Conservation (phyloP, 2,113 vertebrate species). For the Strigops habroptila region DNA sequence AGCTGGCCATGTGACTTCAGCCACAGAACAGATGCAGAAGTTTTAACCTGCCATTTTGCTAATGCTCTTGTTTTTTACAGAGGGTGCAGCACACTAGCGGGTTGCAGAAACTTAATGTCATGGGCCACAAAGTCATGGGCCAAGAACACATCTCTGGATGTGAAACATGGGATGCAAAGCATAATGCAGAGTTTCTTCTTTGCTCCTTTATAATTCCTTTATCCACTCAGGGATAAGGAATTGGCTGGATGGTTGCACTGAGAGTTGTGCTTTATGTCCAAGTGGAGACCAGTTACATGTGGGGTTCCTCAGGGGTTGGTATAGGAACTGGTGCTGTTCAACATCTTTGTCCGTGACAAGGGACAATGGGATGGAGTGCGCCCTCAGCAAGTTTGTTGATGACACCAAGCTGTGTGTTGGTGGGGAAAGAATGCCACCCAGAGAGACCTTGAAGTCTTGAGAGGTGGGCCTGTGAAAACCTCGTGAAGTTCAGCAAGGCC, state of each 20-base stretch:
- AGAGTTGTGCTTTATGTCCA: background rate
- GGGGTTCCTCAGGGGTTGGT: background rate
- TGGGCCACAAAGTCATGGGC: no score
- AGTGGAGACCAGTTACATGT: background rate
- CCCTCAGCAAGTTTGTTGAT: background rate
- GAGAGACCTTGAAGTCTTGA: background rate
- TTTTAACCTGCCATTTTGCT: background rate
- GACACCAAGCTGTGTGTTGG: background rate
- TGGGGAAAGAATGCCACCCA: background rate
- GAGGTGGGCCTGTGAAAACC: background rate
- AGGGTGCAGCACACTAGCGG: background rate
- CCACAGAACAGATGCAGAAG: background rate
- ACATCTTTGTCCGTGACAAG: background rate
- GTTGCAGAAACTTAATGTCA: background rate
- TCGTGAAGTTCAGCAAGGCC: background rate
- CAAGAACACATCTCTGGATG: background rate
- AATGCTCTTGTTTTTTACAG: background rate
- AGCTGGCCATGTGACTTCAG: background rate
- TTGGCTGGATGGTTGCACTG: background rate
- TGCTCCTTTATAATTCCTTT: background rate
- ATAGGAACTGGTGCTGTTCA: no score
- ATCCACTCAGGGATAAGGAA: background rate
- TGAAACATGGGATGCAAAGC: background rate
- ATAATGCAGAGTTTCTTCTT: background rate
- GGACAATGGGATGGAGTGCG: background rate